Base-by-base conservation (phyloP, 2,113 vertebrate species). In the Syngnathus typhle region DNA sequence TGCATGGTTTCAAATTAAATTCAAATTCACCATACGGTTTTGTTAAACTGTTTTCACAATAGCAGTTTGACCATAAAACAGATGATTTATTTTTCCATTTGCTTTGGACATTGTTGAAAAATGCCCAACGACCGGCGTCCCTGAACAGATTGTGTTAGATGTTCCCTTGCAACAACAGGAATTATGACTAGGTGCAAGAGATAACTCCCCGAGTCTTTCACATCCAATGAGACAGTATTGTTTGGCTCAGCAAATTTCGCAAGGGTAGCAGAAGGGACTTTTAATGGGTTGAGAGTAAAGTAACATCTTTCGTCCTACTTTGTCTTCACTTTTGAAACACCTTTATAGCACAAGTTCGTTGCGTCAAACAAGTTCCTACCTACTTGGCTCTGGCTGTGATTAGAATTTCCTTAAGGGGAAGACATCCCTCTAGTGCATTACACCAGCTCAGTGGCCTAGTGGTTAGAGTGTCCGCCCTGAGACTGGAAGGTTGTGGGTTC, bases 361-460 rank as follows among this genome's bases (percentile, higher is more conserved):
- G 71, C 46, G 37, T n/a, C 70, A 61, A 60, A 66, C 21, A 49
- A 23, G 12, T 64, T 64, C 74, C 7, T 12, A 7, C 27, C 51
- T 32, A 32, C 36, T 51, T 32, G 6, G 73, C 72, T 83, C 62
- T 32, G 27, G 52, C 73, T 46, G 78, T 76, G 76, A 87, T 84
- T 76, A 72, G 74, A 83, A 72, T 85, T 85, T 76, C 82, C 82
- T 84, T 74, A 83, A 77, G 76, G 71, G 72, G 65, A 69, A 70
- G 68, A 72, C 76, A 27, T 76, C 70, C 79, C 83, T 80, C 78
- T 67, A 55, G 80, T 77, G 78, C 68, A 74, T 67, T 78, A n/a
- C n/a, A n/a, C n/a, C n/a, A n/a, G n/a, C n/a, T n/a, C n/a, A n/a
- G n/a, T n/a, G n/a, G n/a, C n/a, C n/a, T n/a, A n/a, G n/a, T n/a